These are phyloP conservation scores for Zaprionus taronus DNA, from an alignment of 1,140 invertebrate genomes.

Conservation along the genomic window DNA sequence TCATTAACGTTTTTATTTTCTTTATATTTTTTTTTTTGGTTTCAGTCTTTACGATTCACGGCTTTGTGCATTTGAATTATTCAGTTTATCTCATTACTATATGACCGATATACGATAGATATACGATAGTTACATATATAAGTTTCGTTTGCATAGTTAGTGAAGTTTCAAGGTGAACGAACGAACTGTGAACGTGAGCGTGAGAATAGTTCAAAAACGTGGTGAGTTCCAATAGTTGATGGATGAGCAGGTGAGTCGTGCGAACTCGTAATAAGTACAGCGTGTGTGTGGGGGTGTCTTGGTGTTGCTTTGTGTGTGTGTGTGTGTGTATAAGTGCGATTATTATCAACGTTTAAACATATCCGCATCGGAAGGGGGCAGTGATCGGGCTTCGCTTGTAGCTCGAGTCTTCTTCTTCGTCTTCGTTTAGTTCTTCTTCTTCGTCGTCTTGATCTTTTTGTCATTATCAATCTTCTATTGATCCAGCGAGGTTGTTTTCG, in stretches of 20 bases:
- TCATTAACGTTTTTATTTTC: constrained; percentile 41
- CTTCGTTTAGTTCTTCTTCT: neutral
- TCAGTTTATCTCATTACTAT: constrained; percentile 56
- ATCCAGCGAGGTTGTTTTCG: constrained; percentile 92
- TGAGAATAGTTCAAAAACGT: constrained; percentile 53
- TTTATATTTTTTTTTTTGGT: constrained; percentile 55
- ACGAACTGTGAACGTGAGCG: constrained; percentile 47
- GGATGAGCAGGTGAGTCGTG: constrained; percentile 38
- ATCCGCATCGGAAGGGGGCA: constrained; percentile 41
- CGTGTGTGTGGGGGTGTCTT: constrained; percentile 12
- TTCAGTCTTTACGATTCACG: constrained; percentile 84
- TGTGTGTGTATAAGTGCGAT: neutral
- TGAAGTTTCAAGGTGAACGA: constrained; percentile 55
- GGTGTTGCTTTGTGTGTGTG: constrained; percentile 37
- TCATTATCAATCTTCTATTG: constrained; percentile 86
- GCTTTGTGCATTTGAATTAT: constrained; percentile 82
- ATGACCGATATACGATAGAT: constrained; percentile 61
- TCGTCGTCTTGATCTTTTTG: neutral
- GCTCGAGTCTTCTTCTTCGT: constrained; percentile 6
- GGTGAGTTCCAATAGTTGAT: constrained; percentile 30
- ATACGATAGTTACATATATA: constrained; percentile 35
- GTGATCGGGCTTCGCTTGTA: constrained; percentile 33
- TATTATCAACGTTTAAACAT: constrained; percentile 8
- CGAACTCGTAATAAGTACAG: constrained; percentile 25
- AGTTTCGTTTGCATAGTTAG: constrained; percentile 51